These are phyloP conservation scores for Pangasius mekongensis DNA, from an alignment of 2,797 vertebrate species.

Conservation along the genomic window DNA sequence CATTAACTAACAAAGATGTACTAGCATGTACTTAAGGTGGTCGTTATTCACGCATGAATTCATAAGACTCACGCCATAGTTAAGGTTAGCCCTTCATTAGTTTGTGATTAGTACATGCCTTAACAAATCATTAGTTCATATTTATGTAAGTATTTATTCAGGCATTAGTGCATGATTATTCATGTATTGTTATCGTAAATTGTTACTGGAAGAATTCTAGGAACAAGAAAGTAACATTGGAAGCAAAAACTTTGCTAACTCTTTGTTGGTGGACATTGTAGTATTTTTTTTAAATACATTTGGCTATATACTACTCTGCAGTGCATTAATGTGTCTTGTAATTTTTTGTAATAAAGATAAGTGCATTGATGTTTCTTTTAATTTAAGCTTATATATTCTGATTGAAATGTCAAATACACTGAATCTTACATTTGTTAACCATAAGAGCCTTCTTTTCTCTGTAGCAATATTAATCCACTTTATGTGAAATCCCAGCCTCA, in stretches of 20 bases:
- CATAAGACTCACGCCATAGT: no score
- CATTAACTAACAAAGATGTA: no score
- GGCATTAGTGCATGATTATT: no score
- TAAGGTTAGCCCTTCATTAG: no score
- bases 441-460: not conserved
- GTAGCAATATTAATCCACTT: not conserved
- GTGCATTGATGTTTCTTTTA: not conserved
- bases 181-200: no score
- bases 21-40: no score
- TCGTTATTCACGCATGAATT: no score
- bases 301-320: not conserved
- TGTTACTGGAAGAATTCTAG: no score
- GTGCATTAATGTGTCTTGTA: not conserved
- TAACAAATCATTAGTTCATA: no score
- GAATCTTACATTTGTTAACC: not conserved
- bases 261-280: not conserved
- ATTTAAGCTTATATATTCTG: not conserved
- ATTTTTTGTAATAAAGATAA: not conserved
- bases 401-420: not conserved
- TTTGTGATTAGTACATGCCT: no score
- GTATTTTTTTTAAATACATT: not conserved
- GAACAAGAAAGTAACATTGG: not conserved
- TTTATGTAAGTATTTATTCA: no score
- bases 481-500: conserved; percentile 9
- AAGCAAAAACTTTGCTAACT: not conserved